phyloP scores from a whole-genome alignment of 2,888 invertebrate genomes.

The Hybos culiciformis region DNA sequence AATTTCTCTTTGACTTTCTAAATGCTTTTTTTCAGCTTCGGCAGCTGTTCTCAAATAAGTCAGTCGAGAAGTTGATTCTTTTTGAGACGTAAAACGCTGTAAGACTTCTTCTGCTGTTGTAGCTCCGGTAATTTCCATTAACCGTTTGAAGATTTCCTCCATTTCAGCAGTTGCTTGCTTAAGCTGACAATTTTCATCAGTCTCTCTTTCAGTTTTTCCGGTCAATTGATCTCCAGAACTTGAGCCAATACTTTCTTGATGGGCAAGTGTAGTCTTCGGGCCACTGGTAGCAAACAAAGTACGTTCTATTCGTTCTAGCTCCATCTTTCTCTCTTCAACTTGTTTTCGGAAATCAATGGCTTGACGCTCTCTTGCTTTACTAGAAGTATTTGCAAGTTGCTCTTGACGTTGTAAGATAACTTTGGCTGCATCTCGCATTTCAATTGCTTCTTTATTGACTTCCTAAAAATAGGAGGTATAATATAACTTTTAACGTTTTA shows the following conservation, averaged over 20 bases:
- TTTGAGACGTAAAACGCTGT: conserved; percentile 57
- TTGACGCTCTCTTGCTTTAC: conserved; percentile 50
- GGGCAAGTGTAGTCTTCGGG: conserved; percentile 34
- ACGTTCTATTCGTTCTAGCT: conserved; percentile 63
- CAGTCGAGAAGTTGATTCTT: conserved; percentile 56
- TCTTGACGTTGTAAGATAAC: conserved; percentile 55
- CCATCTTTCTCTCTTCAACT: conserved; percentile 55
- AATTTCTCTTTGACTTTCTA: conserved; percentile 52
- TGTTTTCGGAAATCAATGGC: conserved; percentile 50
- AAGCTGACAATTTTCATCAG: conserved; percentile 28
- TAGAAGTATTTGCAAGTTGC: conserved; percentile 50
- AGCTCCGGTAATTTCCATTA: conserved; percentile 66
- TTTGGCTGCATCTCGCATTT: conserved; percentile 55
- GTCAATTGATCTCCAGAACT: conserved; percentile 34
- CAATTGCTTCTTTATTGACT: conserved; percentile 60
- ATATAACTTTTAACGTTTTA: not conserved
- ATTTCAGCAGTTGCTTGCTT: conserved; percentile 34
- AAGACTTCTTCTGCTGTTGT: conserved; percentile 62
- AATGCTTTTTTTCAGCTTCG: conserved; percentile 56
- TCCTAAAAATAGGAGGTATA: conserved; percentile 30
- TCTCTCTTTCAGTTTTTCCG: conserved; percentile 30
- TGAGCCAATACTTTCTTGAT: conserved; percentile 46
- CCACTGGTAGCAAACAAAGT: conserved; percentile 54
- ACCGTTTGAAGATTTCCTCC: conserved; percentile 54
- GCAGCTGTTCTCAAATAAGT: conserved; percentile 54